These are phyloP conservation scores for Saturnia japonica DNA, from an alignment of 2,888 invertebrate species.

Conservation along the genomic window DNA sequence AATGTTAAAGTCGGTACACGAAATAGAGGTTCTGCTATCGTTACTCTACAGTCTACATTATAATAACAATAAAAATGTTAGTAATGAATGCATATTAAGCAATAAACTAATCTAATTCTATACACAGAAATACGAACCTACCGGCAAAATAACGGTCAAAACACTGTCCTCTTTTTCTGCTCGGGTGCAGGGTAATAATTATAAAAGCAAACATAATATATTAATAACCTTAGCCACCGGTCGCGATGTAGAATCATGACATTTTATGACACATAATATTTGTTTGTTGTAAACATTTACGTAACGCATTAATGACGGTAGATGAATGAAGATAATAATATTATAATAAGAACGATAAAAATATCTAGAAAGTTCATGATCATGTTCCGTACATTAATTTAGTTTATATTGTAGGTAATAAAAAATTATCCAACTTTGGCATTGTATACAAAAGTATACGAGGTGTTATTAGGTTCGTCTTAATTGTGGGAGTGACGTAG, in stretches of 20 bases:
- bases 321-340: constrained; percentile 27
- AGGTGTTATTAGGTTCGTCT: no score
- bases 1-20: background rate
- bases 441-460: no score
- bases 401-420: background rate
- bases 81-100: background rate
- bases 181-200: constrained; percentile 10
- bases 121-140: background rate
- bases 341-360: constrained; percentile 24
- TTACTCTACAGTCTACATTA: background rate
- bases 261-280: constrained; percentile 23
- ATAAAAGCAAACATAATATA: constrained; percentile 7
- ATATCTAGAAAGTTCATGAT: constrained; percentile 32
- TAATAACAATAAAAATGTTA: background rate
- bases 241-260: constrained; percentile 14
- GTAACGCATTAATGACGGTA: constrained; percentile 29
- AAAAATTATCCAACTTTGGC: background rate
- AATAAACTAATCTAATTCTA: background rate
- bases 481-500: no score
- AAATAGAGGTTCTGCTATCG: background rate
- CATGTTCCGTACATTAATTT: constrained; percentile 14
- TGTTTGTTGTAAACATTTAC: constrained; percentile 29
- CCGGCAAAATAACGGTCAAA: constrained; percentile 1
- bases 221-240: constrained; percentile 3
- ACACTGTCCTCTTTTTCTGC: background rate